Conservation (phyloP, 2,797 vertebrate genomes). For the Rhinella marina region DNA sequence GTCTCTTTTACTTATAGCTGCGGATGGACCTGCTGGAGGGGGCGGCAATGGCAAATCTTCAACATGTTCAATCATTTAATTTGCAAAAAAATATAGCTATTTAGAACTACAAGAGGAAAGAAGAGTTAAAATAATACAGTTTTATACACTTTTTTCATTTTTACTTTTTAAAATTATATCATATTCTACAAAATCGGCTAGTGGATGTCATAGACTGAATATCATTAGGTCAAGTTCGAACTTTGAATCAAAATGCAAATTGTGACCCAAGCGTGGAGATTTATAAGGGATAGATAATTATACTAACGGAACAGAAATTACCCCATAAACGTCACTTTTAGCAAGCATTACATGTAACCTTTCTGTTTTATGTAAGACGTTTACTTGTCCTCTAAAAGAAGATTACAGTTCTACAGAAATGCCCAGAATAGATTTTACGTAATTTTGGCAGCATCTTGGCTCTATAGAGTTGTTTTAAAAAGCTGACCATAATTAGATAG, state of each 20-base stretch:
- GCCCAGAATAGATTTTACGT: neutral
- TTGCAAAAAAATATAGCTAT: neutral
- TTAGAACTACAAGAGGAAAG: neutral
- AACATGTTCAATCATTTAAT: conserved; percentile 49
- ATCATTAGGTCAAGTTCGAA: neutral
- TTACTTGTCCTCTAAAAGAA: neutral
- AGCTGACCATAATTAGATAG: neutral
- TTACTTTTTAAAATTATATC: neutral
- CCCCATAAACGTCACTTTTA: neutral
- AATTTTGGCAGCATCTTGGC: neutral
- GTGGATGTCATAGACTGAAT: neutral
- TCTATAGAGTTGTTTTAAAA: neutral
- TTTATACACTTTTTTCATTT: neutral
- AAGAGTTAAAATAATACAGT: neutral
- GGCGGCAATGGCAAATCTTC: conserved; percentile 43
- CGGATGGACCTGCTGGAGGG: conserved; percentile 3
- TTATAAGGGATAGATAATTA: neutral
- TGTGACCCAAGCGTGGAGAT: neutral
- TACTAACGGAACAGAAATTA: neutral
- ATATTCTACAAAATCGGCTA: neutral
- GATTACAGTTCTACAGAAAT: neutral
- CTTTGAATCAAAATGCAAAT: neutral
- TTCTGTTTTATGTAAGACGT: neutral
- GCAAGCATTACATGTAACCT: neutral
- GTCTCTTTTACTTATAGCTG: conserved; percentile 12